Evolutionary conservation across 2,888 invertebrate genomes (phyloP), one percentile per base, ranked within the genome.

Genomic region (Drosophila kuntzei): DNA sequence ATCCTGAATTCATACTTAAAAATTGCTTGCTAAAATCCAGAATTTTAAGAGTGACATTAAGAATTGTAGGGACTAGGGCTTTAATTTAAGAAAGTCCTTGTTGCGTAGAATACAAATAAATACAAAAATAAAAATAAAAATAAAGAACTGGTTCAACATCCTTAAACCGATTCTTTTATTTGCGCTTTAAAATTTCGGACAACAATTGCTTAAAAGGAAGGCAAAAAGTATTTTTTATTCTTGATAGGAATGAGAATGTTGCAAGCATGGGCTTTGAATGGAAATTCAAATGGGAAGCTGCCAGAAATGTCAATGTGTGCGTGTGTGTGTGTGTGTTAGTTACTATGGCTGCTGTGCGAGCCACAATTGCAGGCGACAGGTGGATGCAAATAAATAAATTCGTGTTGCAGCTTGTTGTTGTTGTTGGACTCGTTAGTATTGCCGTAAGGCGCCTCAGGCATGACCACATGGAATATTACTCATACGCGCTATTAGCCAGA

Each of bases 401-500:
- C 59, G 62, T 71, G 57, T 36, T 57, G 57, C 37, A 27, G 37
- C 46, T 46, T 36, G 71, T 44, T 62, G 20, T 44, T 51, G 32
- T 37, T 47, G 43, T 22, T 43, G 53, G 22, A 76, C 46, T 75
- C 72, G 74, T 76, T 76, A 67, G 74, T 66, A 77, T 76, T 74
- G 74, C 67, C 51, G 65, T 49, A 53, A 61, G 61, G 20, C 44
- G 74, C 77, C 65, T 37, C 50, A 46, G 77, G 77, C 75, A 75
- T 60, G 75, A 77, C 78, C 75, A 63, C 65, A 70, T 63, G 67
- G 63, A 67, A 71, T 77, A 77, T 77, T 77, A 77, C 77, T 77
- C 77, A 77, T 64, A 77, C 61, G 79, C 79, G 79, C 75, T 79
- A 79, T 77, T 77, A 79, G 77, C 66, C 60, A 55, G 50, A 49